Base-by-base conservation (phyloP, 1,140 invertebrate genomes). In the Ctenoplectra terminalis region DNA sequence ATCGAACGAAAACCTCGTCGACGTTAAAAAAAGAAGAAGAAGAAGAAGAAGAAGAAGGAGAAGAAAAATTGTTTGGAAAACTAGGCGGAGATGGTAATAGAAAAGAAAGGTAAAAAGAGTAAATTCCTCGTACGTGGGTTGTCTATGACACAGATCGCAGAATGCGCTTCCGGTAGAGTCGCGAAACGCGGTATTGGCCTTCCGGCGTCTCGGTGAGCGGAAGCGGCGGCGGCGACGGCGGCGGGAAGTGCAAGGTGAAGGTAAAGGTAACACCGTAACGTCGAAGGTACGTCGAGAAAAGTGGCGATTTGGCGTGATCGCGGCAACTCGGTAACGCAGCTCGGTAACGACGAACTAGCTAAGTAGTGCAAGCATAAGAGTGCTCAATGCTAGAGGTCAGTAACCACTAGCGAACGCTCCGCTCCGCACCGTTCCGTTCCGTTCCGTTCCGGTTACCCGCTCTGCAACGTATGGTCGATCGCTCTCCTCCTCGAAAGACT, bases 351-450 rank as follows among this genome's bases (percentile, higher is more conserved):
- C 87, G 90, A 92, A 90, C 92, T 93, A 91, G 92, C 86, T 93
- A 94, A 94, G 93, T 93, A 94, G 92, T 94, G 93, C 93, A 93
- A 94, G 92, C 92, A 92, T 93, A 94, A 94, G 92, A 92, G 92
- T 94, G 90, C 90, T 92, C 89, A 87, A 79, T 78, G 76, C 82
- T 82, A 88, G 91, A 92, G 93, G 93, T 94, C 93, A 94, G 92
- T 94, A 93, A 94, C 93, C 93, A 94, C 90, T 87, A 61, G 86
- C 86, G 85, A 87, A 81, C 85, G 76, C 64, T 79, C 48, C 64
- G 64, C 73, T 87, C 75, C 86, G 87, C 67, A 83, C 73, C 87
- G 88, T 84, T 88, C 76, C 90, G 91, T 92, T 92, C 90, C 92
- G 92, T 92, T 93, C 90, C 92, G 92, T 94, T 94, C 92, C 92